Conservation (phyloP, 1,140 invertebrate species). For the Sinonovacula constricta region DNA sequence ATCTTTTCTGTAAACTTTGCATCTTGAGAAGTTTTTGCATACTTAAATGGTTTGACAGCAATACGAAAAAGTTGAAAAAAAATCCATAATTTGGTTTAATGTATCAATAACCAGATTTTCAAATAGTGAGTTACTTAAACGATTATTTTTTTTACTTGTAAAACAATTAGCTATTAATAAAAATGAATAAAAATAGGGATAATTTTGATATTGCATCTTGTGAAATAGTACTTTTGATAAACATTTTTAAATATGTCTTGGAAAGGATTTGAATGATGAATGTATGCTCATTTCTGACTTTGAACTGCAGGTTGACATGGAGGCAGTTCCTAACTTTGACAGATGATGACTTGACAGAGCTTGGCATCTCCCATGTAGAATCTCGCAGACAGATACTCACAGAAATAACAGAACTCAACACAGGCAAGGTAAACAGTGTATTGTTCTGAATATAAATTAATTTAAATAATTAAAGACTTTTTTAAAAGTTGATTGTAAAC, state of each 20-base stretch:
- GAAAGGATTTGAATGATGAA: neutral
- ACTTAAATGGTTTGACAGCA: too few relatives aligned
- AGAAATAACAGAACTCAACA: constrained; percentile 75
- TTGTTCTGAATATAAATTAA: neutral
- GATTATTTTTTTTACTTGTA: too few relatives aligned
- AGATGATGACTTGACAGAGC: constrained; percentile 76
- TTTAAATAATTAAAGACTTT: neutral
- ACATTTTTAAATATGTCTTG: constrained; percentile 1
- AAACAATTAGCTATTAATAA: too few relatives aligned
- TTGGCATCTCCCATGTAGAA: constrained; percentile 75
- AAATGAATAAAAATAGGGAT: too few relatives aligned
- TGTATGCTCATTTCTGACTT: neutral
- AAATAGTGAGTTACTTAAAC: too few relatives aligned
- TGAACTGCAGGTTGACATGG: constrained; percentile 76
- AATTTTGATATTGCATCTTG: too few relatives aligned
- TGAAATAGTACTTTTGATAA: neutral
- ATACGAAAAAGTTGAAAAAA: too few relatives aligned
- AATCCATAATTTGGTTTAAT: too few relatives aligned
- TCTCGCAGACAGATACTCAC: constrained; percentile 75
- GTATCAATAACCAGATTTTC: too few relatives aligned
- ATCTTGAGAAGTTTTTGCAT: too few relatives aligned
- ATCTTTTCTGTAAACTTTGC: too few relatives aligned
- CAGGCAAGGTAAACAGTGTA: constrained; percentile 70
- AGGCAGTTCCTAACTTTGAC: constrained; percentile 77
- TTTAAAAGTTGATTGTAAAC: neutral